Conservation (phyloP, 1,140 invertebrate genomes). For the Lutraria rhynchaena region DNA sequence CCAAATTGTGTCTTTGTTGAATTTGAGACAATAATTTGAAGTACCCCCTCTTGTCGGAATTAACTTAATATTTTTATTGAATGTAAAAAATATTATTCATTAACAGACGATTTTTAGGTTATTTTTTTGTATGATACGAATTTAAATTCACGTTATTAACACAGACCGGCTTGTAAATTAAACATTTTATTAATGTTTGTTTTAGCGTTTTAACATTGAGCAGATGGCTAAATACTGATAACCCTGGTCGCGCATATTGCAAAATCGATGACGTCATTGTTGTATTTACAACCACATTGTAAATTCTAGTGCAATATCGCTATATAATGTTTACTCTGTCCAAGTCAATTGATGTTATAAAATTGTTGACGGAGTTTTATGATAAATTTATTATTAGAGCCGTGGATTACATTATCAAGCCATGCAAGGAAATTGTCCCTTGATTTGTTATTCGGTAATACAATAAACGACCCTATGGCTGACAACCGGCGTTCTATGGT, state of each 20-base stretch:
- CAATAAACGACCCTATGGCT: neutral
- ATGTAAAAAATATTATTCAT: too few relatives aligned
- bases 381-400: conserved; percentile 44
- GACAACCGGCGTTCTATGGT: conserved; percentile 8
- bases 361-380: conserved; percentile 34
- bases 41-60: too few relatives aligned
- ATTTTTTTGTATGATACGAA: too few relatives aligned
- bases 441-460: conserved; percentile 13
- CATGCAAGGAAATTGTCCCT: conserved; percentile 1
- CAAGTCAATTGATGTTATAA: conserved; percentile 46
- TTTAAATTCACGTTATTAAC: too few relatives aligned
- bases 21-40: too few relatives aligned
- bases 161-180: too few relatives aligned
- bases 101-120: too few relatives aligned
- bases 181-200: too few relatives aligned
- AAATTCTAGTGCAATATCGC: conserved; percentile 15
- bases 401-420: neutral
- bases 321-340: conserved; percentile 17
- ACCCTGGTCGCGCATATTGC: too few relatives aligned
- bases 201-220: too few relatives aligned
- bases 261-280: conserved; percentile 41
- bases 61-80: too few relatives aligned
- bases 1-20: too few relatives aligned
- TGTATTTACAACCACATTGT: conserved; percentile 29
- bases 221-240: neutral